These are phyloP conservation scores for Mesitornis unicolor DNA, from an alignment of 2,113 vertebrate species.

Conservation along the genomic window DNA sequence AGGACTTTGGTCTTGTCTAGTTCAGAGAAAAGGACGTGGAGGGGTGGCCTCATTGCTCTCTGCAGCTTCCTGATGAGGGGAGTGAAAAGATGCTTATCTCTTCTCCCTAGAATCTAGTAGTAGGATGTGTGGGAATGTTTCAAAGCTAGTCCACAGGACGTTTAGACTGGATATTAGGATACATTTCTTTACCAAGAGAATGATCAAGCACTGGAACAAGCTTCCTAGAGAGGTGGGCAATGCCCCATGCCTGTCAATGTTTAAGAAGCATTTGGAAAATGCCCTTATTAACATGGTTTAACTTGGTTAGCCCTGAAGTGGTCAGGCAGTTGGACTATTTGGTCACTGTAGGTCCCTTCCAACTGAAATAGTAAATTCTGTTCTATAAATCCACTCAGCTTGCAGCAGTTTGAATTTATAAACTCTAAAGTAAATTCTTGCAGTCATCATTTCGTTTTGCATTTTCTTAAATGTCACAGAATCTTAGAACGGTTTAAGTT, in stretches of 20 bases:
- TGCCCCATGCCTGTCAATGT: background rate
- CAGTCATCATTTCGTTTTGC: background rate
- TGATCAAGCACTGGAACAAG: background rate
- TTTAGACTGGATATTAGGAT: background rate
- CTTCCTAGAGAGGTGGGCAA: accelerated
- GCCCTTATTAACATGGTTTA: background rate
- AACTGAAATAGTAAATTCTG: background rate
- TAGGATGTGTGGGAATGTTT: accelerated
- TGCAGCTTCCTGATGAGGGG: background rate
- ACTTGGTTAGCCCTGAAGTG: background rate
- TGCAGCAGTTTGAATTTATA: background rate
- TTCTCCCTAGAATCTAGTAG: background rate
- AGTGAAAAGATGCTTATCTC: background rate
- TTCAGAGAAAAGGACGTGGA: background rate
- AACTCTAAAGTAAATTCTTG: background rate
- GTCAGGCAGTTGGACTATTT: background rate
- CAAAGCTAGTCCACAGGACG: background rate
- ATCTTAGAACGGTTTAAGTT: too few relatives aligned
- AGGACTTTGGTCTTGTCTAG: background rate
- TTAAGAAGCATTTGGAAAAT: background rate
- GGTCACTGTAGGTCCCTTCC: accelerated
- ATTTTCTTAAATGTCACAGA: background rate
- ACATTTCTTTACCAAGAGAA: background rate
- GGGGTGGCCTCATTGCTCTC: accelerated
- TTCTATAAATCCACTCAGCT: background rate